Evolutionary conservation across 35 echinoderm and acorn worm species (phyloP).

Genomic region (Eucidaris tribuloides): DNA sequence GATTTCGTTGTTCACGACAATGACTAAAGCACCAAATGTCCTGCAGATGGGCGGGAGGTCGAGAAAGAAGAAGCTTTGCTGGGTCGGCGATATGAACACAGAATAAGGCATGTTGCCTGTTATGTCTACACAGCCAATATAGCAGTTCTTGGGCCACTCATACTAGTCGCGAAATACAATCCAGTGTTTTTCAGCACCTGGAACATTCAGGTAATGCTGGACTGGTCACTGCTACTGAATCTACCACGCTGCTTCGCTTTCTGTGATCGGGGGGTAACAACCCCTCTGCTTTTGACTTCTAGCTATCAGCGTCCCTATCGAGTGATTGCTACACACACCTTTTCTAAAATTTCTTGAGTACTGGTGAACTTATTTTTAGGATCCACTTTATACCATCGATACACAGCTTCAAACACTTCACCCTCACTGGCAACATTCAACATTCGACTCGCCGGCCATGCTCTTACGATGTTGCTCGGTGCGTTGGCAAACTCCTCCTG

Average conservation of each 20-base stretch:
- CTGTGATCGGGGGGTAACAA: too few relatives aligned
- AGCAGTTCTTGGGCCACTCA: constrained; percentile 44
- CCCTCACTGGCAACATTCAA: constrained; percentile 47
- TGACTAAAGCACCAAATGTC: constrained; percentile 45
- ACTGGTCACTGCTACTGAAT: too few relatives aligned
- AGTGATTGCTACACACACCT: not conserved
- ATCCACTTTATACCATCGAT: constrained; percentile 35
- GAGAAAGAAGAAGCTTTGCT: constrained; percentile 14
- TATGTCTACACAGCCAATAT: constrained; percentile 15
- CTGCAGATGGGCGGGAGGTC: constrained; percentile 45
- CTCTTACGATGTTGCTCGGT: not conserved
- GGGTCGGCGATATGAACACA: constrained; percentile 30
- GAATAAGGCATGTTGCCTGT: constrained; percentile 35
- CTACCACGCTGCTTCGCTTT: too few relatives aligned
- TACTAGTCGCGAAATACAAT: too few relatives aligned
- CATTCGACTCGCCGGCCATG: constrained; percentile 15
- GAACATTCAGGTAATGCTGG: too few relatives aligned
- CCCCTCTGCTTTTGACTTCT: not conserved
- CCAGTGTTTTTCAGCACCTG: too few relatives aligned
- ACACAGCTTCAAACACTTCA: constrained; percentile 30
- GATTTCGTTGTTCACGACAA: constrained; percentile 64
- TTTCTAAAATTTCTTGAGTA: not conserved
- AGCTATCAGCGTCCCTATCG: not conserved
- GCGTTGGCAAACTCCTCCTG: constrained; percentile 48
- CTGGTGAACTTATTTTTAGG: not conserved